These are phyloP conservation scores for Andrena haemorrhoa DNA, from an alignment of 2,888 invertebrate species.

Conservation along the genomic window DNA sequence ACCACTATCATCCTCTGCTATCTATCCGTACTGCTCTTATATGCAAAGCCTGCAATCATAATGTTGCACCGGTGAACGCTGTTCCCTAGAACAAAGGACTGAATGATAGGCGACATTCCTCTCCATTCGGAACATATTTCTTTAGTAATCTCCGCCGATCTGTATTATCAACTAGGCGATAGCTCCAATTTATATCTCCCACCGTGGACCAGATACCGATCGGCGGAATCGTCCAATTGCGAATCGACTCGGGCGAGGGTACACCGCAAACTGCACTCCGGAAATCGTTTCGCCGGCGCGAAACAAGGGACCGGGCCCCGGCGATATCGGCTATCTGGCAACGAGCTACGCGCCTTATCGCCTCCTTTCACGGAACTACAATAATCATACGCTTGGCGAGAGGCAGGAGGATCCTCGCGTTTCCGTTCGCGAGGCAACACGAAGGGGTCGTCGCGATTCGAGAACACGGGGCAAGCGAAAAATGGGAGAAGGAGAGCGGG, in stretches of 20 bases:
- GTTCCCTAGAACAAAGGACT: constrained; percentile 23
- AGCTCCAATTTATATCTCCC: constrained; percentile 34
- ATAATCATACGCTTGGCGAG: constrained; percentile 42
- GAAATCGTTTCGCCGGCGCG: constrained; percentile 32
- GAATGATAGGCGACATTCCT: constrained; percentile 3
- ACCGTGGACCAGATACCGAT: constrained; percentile 31
- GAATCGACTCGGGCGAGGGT: background rate
- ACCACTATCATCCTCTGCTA: constrained; percentile 25
- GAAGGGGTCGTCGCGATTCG: background rate
- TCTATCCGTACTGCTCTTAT: constrained; percentile 10
- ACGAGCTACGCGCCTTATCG: constrained; percentile 47
- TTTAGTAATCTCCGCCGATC: constrained; percentile 12
- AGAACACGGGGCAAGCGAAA: background rate
- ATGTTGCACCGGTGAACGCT: constrained; percentile 3
- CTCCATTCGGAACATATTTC: constrained; percentile 6
- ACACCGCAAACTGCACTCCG: constrained; percentile 23
- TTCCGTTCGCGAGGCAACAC: constrained; percentile 1
- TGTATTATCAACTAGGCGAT: constrained; percentile 27
- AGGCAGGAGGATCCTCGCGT: constrained; percentile 1
- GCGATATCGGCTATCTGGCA: constrained; percentile 42
- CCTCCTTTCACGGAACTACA: constrained; percentile 39
- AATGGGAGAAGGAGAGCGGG: background rate
- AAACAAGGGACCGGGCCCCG: constrained; percentile 28
- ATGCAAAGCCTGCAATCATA: constrained; percentile 27
- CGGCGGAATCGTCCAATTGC: constrained; percentile 32